Evolutionary conservation across 1,140 invertebrate species (phyloP).

Genomic region (Diachasma alloeum): DNA sequence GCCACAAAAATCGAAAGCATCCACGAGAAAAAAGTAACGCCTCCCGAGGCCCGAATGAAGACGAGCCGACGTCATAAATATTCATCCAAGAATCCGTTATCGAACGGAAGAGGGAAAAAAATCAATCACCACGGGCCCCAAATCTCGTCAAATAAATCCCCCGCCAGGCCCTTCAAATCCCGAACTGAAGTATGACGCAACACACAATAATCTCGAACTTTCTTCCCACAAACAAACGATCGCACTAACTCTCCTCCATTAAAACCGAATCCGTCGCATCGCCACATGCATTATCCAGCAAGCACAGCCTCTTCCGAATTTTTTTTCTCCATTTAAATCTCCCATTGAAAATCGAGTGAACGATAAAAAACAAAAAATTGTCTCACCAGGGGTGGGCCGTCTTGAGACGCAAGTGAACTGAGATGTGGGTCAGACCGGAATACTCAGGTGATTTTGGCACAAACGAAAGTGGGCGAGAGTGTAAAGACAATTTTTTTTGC

Average conservation of each 20-base stretch:
- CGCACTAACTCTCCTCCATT: not conserved
- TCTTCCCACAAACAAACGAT: not conserved
- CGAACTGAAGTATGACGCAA: not conserved
- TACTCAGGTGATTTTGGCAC: slow-evolving; percentile 15
- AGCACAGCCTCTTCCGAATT: not conserved
- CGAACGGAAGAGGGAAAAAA: too few relatives aligned
- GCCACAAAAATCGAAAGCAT: too few relatives aligned
- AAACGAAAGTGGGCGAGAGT: slow-evolving; percentile 30
- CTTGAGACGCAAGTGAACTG: not conserved
- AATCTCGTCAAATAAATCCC: too few relatives aligned
- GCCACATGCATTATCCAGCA: not conserved
- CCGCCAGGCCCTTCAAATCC: too few relatives aligned
- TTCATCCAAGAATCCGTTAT: too few relatives aligned
- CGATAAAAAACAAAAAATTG: not conserved
- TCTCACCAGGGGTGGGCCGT: not conserved
- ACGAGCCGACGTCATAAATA: too few relatives aligned
- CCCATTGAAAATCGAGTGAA: not conserved
- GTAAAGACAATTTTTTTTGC: slow-evolving; percentile 1
- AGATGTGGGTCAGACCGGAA: not conserved
- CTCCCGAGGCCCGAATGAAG: too few relatives aligned
- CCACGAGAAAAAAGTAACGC: too few relatives aligned
- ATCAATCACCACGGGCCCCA: too few relatives aligned
- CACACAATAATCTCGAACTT: not conserved
- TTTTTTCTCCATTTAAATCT: not conserved
- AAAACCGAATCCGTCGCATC: not conserved